Percentiles rank a stretch among this genome's conserved stretches.
Conservation (phyloP, 2,113 vertebrate genomes). For the Pygoscelis antarcticus region DNA sequence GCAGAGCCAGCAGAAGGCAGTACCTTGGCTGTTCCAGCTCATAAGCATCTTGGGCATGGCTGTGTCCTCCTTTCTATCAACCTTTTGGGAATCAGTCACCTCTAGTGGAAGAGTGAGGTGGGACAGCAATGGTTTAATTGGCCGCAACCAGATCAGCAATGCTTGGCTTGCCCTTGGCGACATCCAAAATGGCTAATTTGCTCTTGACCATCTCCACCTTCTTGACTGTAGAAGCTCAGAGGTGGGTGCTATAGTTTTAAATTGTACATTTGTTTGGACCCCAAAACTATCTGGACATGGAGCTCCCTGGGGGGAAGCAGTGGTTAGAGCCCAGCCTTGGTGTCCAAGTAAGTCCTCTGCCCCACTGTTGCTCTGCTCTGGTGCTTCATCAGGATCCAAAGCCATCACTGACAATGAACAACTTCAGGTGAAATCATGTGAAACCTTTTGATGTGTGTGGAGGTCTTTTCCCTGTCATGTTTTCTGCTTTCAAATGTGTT, state of each 20-base stretch:
- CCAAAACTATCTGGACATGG: neutral
- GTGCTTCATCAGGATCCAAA: neutral
- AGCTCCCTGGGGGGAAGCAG: neutral
- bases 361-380: neutral
- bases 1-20: neutral
- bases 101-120: neutral
- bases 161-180: neutral
- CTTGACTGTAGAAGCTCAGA: neutral
- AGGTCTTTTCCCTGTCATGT: neutral
- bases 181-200: neutral
- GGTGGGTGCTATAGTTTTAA: neutral
- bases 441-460: neutral
- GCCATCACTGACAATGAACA: neutral
- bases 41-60: neutral
- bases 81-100: neutral
- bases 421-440: accelerated
- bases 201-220: neutral
- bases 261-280: neutral
- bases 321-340: neutral
- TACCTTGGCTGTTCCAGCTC: neutral
- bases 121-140: neutral
- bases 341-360: neutral
- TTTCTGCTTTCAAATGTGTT: neutral
- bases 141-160: neutral
- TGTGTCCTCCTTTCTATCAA: neutral